Base-by-base conservation (phyloP, 2,113 vertebrate species). In the Salvator merianae region DNA sequence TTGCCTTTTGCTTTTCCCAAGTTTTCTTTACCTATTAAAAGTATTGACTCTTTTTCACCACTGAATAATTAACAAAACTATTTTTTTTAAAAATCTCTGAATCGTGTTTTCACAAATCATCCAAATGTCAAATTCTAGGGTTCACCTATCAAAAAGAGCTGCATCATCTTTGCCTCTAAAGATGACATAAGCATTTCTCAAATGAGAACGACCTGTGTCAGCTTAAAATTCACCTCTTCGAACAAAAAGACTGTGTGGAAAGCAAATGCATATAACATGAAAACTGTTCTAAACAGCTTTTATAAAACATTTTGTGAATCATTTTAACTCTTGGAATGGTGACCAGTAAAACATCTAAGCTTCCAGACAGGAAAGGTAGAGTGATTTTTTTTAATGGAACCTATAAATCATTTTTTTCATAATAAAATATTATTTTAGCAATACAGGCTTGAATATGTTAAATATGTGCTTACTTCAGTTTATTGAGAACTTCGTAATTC, bases 141-240 rank as follows among this genome's bases (percentile, higher is more conserved):
- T 78, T 1, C 0, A 6, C 82, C 34, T 28, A 63, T 81, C 83
- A 75, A n/a, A 81, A 55, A 69, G 4, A 7, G 65, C 36, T 7
- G 74, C 70, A 63, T 66, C 74, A 65, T 62, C 87, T 81, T 62
- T 79, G 81, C 78, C 86, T 88, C 88, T 75, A 70, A 70, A 62
- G 75, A 26, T 68, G 43, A 83, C 77, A 84, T 76, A 87, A 86
- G 72, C 28, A 81, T 18, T 4, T 1, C 74, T 32, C 38, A 68
- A 10, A 26, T 13, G 80, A 59, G 24, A 38, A 18, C 22, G 71
- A n/a, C 47, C 7, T 1, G 12, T 4, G 6, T 53, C 66, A 4
- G 34, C 55, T 4, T n/a, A 65, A 18, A 30, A 7, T 16, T 32
- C 28, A 66, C 38, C 22, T 59, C 7, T 8, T 59, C 1, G 30